These are phyloP conservation scores for Gadus chalcogrammus DNA, from an alignment of 2,113 vertebrate species.

Conservation along the genomic window DNA sequence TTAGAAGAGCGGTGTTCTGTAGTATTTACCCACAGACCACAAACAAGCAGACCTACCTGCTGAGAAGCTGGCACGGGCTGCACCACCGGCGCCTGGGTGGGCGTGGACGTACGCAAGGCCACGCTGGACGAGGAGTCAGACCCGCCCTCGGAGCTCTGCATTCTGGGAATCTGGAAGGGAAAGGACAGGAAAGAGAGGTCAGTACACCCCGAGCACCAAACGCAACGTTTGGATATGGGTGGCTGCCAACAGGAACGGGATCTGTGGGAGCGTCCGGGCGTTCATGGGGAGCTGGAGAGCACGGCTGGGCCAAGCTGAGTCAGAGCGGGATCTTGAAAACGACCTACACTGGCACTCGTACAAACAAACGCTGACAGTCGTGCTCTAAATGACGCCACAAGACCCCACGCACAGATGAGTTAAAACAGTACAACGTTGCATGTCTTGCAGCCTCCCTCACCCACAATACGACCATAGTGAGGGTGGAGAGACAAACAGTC, in stretches of 20 bases:
- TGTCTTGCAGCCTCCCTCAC: no score
- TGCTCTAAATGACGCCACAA: no score
- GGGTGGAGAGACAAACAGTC: not conserved
- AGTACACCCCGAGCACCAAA: no score
- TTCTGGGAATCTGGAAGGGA: constrained; percentile 70
- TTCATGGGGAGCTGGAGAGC: not conserved
- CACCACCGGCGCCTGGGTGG: constrained; percentile 85
- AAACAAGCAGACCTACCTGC: constrained; percentile 76
- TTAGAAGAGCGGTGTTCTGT: not conserved
- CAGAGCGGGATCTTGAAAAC: constrained; percentile 26
- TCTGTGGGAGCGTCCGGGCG: no score
- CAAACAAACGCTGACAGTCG: constrained; percentile 34
- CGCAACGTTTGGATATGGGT: no score
- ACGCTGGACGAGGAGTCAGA: constrained; percentile 83
- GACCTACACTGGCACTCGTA: constrained; percentile 41
- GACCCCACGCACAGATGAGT: no score
- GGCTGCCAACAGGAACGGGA: no score
- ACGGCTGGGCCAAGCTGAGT: constrained; percentile 41
- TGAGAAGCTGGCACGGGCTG: constrained; percentile 91
- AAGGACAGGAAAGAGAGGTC: constrained; percentile 6
- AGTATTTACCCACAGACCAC: not conserved
- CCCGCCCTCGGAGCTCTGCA: constrained; percentile 91
- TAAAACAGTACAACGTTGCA: no score
- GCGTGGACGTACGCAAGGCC: constrained; percentile 79
- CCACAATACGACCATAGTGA: no score